A percentile compares a stretch with the other conserved stretches of the same genome.
phyloP scores from a whole-genome alignment of 2,888 invertebrate genomes.

The Eupsilia transversa region DNA sequence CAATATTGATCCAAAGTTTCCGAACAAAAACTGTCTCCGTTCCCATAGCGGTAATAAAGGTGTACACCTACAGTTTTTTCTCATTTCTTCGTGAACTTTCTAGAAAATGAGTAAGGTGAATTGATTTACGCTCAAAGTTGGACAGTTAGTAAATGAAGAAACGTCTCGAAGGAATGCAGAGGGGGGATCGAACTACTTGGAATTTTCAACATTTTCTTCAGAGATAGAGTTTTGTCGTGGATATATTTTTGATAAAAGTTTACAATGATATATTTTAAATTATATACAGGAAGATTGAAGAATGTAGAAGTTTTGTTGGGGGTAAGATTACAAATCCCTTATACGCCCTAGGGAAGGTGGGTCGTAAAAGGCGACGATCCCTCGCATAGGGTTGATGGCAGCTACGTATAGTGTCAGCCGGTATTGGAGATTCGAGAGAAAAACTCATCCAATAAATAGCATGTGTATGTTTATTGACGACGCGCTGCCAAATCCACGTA shows the following conservation, averaged over 20 bases:
- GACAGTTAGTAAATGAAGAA: constrained; percentile 75
- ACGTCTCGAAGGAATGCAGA: constrained; percentile 61
- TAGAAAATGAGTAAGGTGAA: constrained; percentile 68
- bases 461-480: constrained; percentile 40
- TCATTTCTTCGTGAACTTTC: constrained; percentile 61
- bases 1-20: constrained; percentile 44
- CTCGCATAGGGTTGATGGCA: constrained; percentile 50
- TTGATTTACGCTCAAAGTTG: constrained; percentile 77
- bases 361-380: constrained; percentile 63
- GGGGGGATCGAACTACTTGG: constrained; percentile 50
- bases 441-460: constrained; percentile 52
- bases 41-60: constrained; percentile 68
- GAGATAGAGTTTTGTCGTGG: constrained; percentile 29
- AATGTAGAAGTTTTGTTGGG: constrained; percentile 48
- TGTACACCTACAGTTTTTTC: constrained; percentile 62
- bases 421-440: constrained; percentile 54
- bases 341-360: constrained; percentile 58
- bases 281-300: constrained; percentile 29
- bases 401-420: constrained; percentile 45
- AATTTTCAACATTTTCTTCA: constrained; percentile 33
- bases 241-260: constrained; percentile 61
- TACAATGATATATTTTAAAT: constrained; percentile 60
- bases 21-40: constrained; percentile 57
- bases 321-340: constrained; percentile 57
- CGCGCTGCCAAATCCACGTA: constrained; percentile 22